Evolutionary conservation across 1,140 invertebrate species (phyloP).

Genomic region (Helicoverpa armigera): DNA sequence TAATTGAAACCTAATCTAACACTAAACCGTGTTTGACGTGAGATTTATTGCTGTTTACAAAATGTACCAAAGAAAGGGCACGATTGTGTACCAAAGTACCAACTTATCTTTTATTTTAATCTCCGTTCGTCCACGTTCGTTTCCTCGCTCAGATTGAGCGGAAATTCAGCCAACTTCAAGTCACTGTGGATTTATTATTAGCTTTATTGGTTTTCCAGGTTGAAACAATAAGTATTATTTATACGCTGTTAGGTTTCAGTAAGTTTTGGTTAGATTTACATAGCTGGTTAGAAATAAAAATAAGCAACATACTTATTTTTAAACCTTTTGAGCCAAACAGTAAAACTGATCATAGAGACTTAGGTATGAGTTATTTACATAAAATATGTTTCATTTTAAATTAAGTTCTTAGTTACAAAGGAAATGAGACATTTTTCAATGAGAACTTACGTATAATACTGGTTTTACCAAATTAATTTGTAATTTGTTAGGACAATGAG

Average conservation of each 20-base stretch:
- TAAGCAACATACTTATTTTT: too few species aligned
- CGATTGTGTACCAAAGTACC: not conserved
- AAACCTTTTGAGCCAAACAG: too few species aligned
- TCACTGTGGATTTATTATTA: slow-evolving; percentile 3
- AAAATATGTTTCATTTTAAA: too few species aligned
- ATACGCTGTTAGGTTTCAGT: not conserved
- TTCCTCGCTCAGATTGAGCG: not conserved
- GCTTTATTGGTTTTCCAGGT: not conserved
- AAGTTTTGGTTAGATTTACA: not conserved
- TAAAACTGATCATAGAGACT: too few species aligned
- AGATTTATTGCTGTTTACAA: not conserved
- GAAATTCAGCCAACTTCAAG: slow-evolving; percentile 9
- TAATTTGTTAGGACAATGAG: too few species aligned
- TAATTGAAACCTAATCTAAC: not conserved
- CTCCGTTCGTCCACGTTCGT: not conserved
- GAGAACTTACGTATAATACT: too few species aligned
- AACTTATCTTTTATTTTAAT: slow-evolving; percentile 13
- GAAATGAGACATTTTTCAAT: too few species aligned
- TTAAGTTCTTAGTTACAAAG: too few species aligned
- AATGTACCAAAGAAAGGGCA: not conserved
- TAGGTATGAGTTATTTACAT: too few species aligned
- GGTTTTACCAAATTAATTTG: too few species aligned
- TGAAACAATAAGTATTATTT: not conserved
- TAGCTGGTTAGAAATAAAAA: too few species aligned
- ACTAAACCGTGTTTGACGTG: not conserved